Evolutionary conservation across 2,888 invertebrate genomes (phyloP), one percentile per base, ranked within the genome.

Genomic region (Oscheius sp.): DNA sequence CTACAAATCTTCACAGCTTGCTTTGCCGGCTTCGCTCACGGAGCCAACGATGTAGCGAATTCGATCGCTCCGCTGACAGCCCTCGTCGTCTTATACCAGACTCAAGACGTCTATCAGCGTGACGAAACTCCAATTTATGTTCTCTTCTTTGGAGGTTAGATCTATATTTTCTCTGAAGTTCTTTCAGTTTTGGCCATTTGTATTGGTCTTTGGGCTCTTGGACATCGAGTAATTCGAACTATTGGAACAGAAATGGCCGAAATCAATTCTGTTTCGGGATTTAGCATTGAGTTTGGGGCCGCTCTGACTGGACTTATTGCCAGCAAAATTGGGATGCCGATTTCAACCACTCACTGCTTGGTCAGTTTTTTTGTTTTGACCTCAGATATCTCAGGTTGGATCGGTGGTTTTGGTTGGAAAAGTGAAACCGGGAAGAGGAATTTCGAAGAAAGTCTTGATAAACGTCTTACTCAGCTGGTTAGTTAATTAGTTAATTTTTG

Each of bases 1-100:
- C 90, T 97, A 48, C 97, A 98, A 90, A 92, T 97, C 65, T 90
- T 98, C 69, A 97, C 97, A 0, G 98, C 97, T 3, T 92, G 94
- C 15, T 98, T 98, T 88, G 97, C 96, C 1, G 94, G 96, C 65
- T 98, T 98, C 87, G 97, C 97, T n/a, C 97, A 98, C 86, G 98
- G 97, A 34, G 97, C 97, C 23, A 98, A 98, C 87, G 98, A 98
- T 88, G 97, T 98, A 73, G 76, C 95, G 88, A 98, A 98, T 88
- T 96, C 97, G 2, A 96, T 98, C 84, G 97, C 97, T 2, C 97
- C 97, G 0, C 89, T 98, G 63, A 93, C 97, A 71, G 95, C 94
- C 0, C 89, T 98, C 3, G 95, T 94, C 92, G 90, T 94, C 86
- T 92, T 96, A 76, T 95, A 93, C 87, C 91, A 91, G 2, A 93